Conservation (phyloP, 2,797 vertebrate genomes). For the Mus spretus region DNA sequence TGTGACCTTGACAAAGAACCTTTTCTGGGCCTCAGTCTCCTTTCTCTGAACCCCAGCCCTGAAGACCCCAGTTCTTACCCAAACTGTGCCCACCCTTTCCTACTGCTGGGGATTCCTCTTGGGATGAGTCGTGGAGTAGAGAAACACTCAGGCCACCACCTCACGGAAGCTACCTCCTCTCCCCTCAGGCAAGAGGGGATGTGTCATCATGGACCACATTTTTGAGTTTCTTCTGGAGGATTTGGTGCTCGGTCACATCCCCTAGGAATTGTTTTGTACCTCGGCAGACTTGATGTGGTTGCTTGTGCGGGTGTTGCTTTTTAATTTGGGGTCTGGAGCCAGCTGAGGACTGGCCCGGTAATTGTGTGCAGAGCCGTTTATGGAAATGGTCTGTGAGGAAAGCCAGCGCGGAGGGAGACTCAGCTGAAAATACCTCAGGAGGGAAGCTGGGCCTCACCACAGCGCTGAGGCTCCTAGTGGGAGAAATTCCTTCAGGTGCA, state of each 20-base stretch:
- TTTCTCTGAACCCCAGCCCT: not conserved
- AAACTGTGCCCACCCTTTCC: not conserved
- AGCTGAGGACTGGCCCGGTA: slow-evolving; percentile 82
- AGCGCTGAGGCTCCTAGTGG: not conserved
- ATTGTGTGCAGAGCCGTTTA: slow-evolving; percentile 87
- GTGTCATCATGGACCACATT: not conserved
- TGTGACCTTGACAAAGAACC: not conserved
- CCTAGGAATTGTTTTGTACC: slow-evolving; percentile 86
- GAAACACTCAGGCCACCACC: not conserved
- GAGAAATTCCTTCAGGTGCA: not conserved
- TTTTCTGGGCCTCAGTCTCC: slow-evolving; percentile 23
- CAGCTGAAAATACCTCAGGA: not conserved
- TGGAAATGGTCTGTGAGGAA: slow-evolving; percentile 68
- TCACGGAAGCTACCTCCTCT: not conserved
- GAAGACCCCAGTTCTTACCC: not conserved
- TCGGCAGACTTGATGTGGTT: slow-evolving; percentile 87
- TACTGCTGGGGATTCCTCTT: not conserved
- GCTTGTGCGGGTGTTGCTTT: slow-evolving; percentile 73
- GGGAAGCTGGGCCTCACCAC: not conserved
- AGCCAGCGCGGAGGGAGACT: slow-evolving; percentile 1
- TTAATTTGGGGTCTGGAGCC: slow-evolving; percentile 53
- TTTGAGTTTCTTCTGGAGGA: slow-evolving; percentile 53
- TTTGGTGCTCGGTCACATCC: slow-evolving; percentile 76
- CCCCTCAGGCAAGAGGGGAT: not conserved
- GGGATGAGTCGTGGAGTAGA: not conserved